A percentile compares a stretch with the other conserved stretches of the same genome.
These are phyloP conservation scores for Sorex fumeus DNA, from an alignment of 2,113 vertebrate genomes.

Conservation along the genomic window DNA sequence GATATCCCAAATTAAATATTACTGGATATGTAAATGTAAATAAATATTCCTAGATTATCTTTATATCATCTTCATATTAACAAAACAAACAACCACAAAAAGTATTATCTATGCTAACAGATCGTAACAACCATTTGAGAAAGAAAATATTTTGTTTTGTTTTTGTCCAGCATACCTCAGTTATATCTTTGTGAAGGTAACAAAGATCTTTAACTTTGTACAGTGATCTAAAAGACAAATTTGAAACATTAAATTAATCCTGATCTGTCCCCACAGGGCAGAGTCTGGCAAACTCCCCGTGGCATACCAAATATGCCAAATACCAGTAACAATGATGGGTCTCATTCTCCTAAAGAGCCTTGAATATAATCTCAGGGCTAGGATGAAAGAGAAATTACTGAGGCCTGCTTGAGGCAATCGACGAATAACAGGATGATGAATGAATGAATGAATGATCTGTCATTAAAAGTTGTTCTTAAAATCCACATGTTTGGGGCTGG, in stretches of 20 bases:
- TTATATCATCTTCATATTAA: slow-evolving; percentile 23
- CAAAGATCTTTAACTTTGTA: slow-evolving; percentile 55
- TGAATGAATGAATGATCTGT: too few species aligned
- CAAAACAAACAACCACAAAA: not conserved
- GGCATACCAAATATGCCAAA: too few species aligned
- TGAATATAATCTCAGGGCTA: too few species aligned
- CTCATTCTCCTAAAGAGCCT: too few species aligned
- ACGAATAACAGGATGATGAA: too few species aligned
- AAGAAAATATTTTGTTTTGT: not conserved
- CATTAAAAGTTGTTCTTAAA: slow-evolving; percentile 81
- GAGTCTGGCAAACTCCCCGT: too few species aligned
- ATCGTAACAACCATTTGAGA: slow-evolving; percentile 23
- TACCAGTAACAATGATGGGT: too few species aligned
- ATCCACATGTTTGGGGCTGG: slow-evolving; percentile 74
- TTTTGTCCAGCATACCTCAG: not conserved
- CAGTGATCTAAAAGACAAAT: slow-evolving; percentile 77
- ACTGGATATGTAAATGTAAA: not conserved
- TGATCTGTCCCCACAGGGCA: too few species aligned
- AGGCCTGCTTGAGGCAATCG: too few species aligned
- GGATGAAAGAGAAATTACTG: too few species aligned
- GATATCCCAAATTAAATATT: not conserved
- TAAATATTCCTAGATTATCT: slow-evolving; percentile 6
- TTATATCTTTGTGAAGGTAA: slow-evolving; percentile 4
- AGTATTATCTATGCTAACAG: not conserved
- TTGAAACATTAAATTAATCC: slow-evolving; percentile 83